These are phyloP conservation scores for Astyanax mexicanus DNA, from an alignment of 2,797 vertebrate species.

Conservation along the genomic window DNA sequence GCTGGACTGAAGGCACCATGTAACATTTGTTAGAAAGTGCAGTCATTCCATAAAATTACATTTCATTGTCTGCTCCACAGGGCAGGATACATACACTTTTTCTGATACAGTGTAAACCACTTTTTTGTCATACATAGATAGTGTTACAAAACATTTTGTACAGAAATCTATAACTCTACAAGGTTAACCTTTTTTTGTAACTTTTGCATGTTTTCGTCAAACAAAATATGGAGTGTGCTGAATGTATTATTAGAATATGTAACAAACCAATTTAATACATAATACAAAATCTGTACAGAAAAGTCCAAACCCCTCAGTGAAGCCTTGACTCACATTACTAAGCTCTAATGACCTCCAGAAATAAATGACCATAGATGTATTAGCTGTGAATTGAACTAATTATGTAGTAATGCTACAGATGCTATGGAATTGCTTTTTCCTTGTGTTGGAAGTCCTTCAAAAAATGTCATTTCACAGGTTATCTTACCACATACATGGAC, in stretches of 20 bases:
- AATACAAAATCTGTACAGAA: constrained; percentile 83
- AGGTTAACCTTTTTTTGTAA: constrained; percentile 68
- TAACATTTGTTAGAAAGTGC: constrained; percentile 70
- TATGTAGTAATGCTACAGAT: neutral
- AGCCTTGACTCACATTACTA: no score
- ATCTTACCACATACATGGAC: constrained; percentile 3
- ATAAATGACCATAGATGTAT: constrained; percentile 43
- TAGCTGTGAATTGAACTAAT: constrained; percentile 38
- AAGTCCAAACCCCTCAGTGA: constrained; percentile 73
- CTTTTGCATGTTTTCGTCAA: constrained; percentile 69
- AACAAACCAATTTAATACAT: constrained; percentile 78
- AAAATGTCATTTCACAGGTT: neutral
- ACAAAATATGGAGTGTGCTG: constrained; percentile 76
- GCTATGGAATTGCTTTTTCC: neutral
- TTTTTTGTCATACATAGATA: constrained; percentile 77
- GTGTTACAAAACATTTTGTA: constrained; percentile 76
- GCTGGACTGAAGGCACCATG: constrained; percentile 62
- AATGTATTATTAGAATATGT: constrained; percentile 76
- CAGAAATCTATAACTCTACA: constrained; percentile 81
- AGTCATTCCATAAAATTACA: constrained; percentile 79
- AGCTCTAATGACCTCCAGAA: constrained; percentile 63
- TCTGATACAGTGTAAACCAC: constrained; percentile 85
- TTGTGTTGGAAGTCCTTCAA: constrained; percentile 11
- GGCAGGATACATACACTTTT: constrained; percentile 84
- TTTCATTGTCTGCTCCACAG: constrained; percentile 86